Evolutionary conservation across 2,113 vertebrate genomes (phyloP), one percentile per base, ranked within the genome.

Genomic region (Oostethus manadensis): DNA sequence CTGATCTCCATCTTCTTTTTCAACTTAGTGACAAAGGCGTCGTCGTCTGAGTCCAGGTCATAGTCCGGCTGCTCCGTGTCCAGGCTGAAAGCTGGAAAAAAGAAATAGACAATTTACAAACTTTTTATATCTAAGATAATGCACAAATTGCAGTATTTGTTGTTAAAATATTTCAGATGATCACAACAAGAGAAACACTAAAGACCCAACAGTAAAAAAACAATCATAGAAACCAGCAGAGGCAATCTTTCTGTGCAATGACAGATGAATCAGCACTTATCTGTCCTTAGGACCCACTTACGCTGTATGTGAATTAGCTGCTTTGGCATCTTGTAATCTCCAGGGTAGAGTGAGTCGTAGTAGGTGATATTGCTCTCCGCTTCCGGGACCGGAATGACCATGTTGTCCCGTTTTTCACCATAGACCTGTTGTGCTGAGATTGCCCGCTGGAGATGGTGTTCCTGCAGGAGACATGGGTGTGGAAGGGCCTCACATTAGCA

Each of bases 291-390:
- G 40, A 22, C 40, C 74, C 43, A 93, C 95, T 98, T 87, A 98
- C 95, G 94, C 93, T 98, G 95, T 92, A 98, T 90, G 92, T 97
- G 95, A 93, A 97, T 98, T 87, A 97, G 94, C 93, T 96, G 94
- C 93, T 98, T 98, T 94, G 95, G 95, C 94, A 97, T 96, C 91
- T 93, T 94, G 90, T 93, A 97, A 77, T 97, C 95, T 79, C 94
- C 95, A 29, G 94, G 93, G 89, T 98, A 98, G 84, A 98, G 91
- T 60, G 94, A 93, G 73, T 97, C 95, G 85, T 98, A 98, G 88
- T 98, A 98, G 45, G 93, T 91, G 77, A 98, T 96, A 87, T 98
- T 95, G 90, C 95, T 97, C 85, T 96, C 94, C n/a, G 94, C 94
- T 86, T 97, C 95, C 15, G 95, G 95, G 72, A 98, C 95, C 0